Base-by-base conservation (phyloP, 2,888 invertebrate species). In the Pyrrhia umbra region DNA sequence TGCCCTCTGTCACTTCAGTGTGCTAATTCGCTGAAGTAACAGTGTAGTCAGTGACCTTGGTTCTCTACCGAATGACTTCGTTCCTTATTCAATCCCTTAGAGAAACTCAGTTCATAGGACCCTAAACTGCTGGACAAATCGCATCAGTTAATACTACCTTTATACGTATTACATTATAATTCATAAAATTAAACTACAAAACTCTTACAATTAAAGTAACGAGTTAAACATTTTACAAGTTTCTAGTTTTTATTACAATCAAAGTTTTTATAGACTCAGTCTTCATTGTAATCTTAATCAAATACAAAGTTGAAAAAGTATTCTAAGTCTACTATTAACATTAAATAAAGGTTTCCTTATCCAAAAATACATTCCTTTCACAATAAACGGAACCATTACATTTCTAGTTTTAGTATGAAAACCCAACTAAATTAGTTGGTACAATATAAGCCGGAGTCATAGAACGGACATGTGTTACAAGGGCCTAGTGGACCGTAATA, bases 401-500 rank as follows among this genome's bases (percentile, higher is more conserved):
- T 62, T 63, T 55, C 43, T 75, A 82, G 77, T 71, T 76, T 55
- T 42, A 56, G 43, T 60, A 60, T 61, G 60, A 72, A 58, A 70
- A 52, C 54, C 54, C 58, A 52, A 57, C 56, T 54, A 74, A 70
- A 71, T 74, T 71, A 77, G 68, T 59, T 27, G 34, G 57, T 64
- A 49, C 49, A 42, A 61, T 66, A 69, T 75, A 71, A 79, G 62
- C 56, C 23, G 34, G 62, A 65, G 60, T 73, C 68, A 60, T 68
- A 77, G 68, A 68, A 77, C 63, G 59, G 77, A 76, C 81, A 83
- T 68, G 75, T 85, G 85, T 80, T 82, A 80, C 81, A 81, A 70
- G 79, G 66, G 64, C 51, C 42, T 74, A 79, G 70, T 79, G 75
- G 76, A 86, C 88, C 85, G 80, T 85, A 82, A 87, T 87, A 87